Conservation (phyloP, 2,888 invertebrate species). For the Patella caerulea region DNA sequence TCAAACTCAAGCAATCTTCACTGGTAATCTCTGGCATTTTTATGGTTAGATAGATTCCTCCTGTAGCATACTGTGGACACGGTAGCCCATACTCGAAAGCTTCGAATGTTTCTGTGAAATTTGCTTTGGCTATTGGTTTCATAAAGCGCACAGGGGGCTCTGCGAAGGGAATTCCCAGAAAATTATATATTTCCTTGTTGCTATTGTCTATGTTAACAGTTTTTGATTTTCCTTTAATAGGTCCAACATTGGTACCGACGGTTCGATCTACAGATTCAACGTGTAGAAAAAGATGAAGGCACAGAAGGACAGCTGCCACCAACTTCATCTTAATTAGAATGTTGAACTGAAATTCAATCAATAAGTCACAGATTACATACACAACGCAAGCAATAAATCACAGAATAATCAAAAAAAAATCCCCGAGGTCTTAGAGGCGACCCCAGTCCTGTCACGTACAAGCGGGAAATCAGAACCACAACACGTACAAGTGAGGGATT, state of each 20-base stretch:
- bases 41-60: neutral
- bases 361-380: too few relatives aligned
- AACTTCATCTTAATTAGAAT: too few relatives aligned
- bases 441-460: too few relatives aligned
- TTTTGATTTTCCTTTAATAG: neutral
- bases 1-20: constrained; percentile 53
- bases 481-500: too few relatives aligned
- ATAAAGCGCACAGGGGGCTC: constrained; percentile 76
- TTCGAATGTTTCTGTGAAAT: constrained; percentile 78
- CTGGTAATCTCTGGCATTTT: constrained; percentile 24
- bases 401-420: too few relatives aligned
- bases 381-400: too few relatives aligned
- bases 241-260: neutral
- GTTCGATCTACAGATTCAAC: neutral
- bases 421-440: too few relatives aligned
- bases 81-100: constrained; percentile 87
- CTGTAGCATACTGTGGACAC: constrained; percentile 78
- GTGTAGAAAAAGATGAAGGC: too few relatives aligned
- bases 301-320: too few relatives aligned
- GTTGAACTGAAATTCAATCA: too few relatives aligned
- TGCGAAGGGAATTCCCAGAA: constrained; percentile 62
- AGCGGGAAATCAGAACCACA: too few relatives aligned
- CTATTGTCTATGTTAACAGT: neutral
- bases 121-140: constrained; percentile 49
- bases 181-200: neutral